These are phyloP conservation scores for Pachycephus smyrnensis DNA, from an alignment of 2,888 invertebrate species.

Conservation along the genomic window DNA sequence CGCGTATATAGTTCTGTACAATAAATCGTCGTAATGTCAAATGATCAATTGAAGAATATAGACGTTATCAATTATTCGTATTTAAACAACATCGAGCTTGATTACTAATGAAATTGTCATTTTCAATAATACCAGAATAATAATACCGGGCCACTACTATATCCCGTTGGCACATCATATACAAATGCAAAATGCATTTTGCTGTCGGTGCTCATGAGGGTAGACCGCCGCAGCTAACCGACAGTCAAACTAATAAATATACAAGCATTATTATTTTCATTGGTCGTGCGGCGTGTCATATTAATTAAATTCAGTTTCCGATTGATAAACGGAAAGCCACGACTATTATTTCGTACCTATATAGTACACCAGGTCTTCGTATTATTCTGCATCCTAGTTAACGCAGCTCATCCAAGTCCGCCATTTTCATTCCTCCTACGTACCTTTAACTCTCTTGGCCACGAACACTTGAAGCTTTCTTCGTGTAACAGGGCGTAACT, in stretches of 20 bases:
- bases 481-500: slow-evolving; percentile 32
- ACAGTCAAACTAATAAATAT: slow-evolving; percentile 31
- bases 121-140: slow-evolving; percentile 39
- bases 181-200: slow-evolving; percentile 32
- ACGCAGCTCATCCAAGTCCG: background rate
- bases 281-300: slow-evolving; percentile 21
- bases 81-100: slow-evolving; percentile 52
- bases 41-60: background rate
- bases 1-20: background rate
- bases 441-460: background rate
- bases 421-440: background rate
- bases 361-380: background rate
- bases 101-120: slow-evolving; percentile 58
- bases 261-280: slow-evolving; percentile 29
- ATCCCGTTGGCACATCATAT: slow-evolving; percentile 26
- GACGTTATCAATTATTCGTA: slow-evolving; percentile 50
- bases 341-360: background rate
- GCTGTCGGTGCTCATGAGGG: slow-evolving; percentile 17
- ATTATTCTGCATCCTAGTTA: background rate
- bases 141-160: slow-evolving; percentile 11
- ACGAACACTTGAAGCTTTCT: background rate
- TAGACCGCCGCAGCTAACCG: slow-evolving; percentile 16
- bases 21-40: background rate
- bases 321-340: slow-evolving; percentile 22
- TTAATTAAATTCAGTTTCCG: slow-evolving; percentile 33